Conservation (phyloP, 2,888 invertebrate species). For the Meiosimyza platycephala region DNA sequence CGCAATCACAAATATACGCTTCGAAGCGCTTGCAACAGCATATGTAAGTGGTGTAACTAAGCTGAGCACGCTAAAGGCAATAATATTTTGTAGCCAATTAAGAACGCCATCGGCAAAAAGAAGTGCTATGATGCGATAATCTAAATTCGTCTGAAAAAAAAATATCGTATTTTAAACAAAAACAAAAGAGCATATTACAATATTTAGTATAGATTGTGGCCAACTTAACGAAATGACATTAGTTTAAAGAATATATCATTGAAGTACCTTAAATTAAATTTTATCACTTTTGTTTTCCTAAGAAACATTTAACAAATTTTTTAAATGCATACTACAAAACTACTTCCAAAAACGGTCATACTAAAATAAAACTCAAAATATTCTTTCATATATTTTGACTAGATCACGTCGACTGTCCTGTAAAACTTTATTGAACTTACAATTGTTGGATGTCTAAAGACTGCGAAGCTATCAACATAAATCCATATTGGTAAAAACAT, state of each 20-base stretch:
- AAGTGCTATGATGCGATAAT: conserved; percentile 72
- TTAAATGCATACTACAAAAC: too few species aligned
- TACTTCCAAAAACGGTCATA: too few species aligned
- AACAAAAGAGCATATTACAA: too few species aligned
- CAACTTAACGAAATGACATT: background rate
- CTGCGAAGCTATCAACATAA: conserved; percentile 74
- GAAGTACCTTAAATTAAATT: background rate
- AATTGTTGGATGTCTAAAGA: conserved; percentile 73
- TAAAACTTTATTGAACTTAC: conserved; percentile 68
- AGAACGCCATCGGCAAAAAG: conserved; percentile 84
- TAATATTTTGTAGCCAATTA: conserved; percentile 94
- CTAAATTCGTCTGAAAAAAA: conserved; percentile 66
- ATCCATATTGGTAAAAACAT: conserved; percentile 90
- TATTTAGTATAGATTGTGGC: too few species aligned
- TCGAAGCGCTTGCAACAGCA: conserved; percentile 95
- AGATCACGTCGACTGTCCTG: too few species aligned
- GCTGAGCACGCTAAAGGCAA: conserved; percentile 93
- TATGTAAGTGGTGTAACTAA: conserved; percentile 94
- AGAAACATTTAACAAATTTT: too few species aligned
- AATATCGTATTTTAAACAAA: conserved; percentile 1
- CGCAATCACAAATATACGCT: conserved; percentile 90
- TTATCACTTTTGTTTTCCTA: background rate
- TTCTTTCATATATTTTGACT: too few species aligned
- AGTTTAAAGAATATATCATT: background rate
- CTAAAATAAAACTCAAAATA: too few species aligned